phyloP scores from a whole-genome alignment of 2,888 invertebrate genomes.

The Lycocerus yunnanus region DNA sequence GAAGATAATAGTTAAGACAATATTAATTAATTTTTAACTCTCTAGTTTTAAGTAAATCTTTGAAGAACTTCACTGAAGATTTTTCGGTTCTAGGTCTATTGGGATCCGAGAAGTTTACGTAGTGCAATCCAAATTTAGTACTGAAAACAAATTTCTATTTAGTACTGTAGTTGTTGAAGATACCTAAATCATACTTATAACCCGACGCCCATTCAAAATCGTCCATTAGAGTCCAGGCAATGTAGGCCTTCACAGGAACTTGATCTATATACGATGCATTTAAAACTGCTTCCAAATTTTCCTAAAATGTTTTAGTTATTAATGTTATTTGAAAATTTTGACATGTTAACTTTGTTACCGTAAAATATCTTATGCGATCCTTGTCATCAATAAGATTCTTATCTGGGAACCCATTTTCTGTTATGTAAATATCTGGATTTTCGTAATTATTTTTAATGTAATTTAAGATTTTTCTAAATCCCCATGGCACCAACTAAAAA shows the following conservation, averaged over 20 bases:
- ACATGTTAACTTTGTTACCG: background rate
- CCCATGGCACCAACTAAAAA: slow-evolving; percentile 58
- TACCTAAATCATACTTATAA: slow-evolving; percentile 63
- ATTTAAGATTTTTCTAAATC: slow-evolving; percentile 66
- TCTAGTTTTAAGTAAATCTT: slow-evolving; percentile 31
- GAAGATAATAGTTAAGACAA: too few relatives aligned
- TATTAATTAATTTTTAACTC: background rate
- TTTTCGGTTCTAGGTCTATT: slow-evolving; percentile 64
- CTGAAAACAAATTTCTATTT: slow-evolving; percentile 54
- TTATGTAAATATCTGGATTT: slow-evolving; percentile 62
- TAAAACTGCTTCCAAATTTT: background rate
- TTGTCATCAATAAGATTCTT: background rate
- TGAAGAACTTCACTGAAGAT: slow-evolving; percentile 62
- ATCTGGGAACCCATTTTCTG: slow-evolving; percentile 62
- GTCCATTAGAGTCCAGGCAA: slow-evolving; percentile 76
- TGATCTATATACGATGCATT: background rate
- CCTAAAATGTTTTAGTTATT: background rate
- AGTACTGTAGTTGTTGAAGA: background rate
- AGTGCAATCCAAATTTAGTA: slow-evolving; percentile 68
- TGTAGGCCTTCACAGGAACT: slow-evolving; percentile 62
- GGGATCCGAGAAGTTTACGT: slow-evolving; percentile 66
- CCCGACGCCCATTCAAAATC: slow-evolving; percentile 79
- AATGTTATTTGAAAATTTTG: background rate
- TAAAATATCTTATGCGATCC: background rate
- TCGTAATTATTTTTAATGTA: slow-evolving; percentile 65